phyloP scores from a whole-genome alignment of 2,113 vertebrate genomes.

The Seriola aureovittata region DNA sequence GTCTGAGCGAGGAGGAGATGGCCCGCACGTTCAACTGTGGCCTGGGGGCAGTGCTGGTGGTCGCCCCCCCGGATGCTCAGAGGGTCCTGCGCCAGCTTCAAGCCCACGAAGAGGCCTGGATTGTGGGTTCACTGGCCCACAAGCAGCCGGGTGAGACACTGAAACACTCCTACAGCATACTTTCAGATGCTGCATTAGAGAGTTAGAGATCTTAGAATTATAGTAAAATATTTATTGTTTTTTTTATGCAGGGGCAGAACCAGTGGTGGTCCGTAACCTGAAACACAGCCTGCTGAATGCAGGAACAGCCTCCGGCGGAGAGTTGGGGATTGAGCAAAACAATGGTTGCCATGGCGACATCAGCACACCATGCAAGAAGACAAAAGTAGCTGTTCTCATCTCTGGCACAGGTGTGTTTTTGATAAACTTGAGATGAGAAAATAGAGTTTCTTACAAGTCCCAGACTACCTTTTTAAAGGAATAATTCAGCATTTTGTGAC shows the following conservation, averaged over 20 bases:
- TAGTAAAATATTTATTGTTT: background rate
- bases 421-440: background rate
- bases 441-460: background rate
- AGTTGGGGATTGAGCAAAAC: conserved; percentile 8
- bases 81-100: conserved; percentile 86
- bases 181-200: background rate
- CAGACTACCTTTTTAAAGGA: background rate
- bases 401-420: conserved; percentile 92
- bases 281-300: conserved; percentile 70
- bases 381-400: conserved; percentile 93
- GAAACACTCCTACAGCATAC: background rate
- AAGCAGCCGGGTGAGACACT: conserved; percentile 83
- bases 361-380: conserved; percentile 66
- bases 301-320: background rate
- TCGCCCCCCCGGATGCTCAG: conserved; percentile 83
- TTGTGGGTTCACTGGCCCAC: conserved; percentile 87
- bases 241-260: conserved; percentile 65
- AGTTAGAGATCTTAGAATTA: too few species aligned
- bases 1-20: conserved; percentile 93
- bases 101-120: conserved; percentile 88
- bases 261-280: conserved; percentile 82
- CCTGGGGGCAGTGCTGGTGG: conserved; percentile 90
- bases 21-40: conserved; percentile 96
- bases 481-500: background rate
- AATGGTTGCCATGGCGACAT: conserved; percentile 32